Base-by-base conservation (phyloP, 1,140 invertebrate species). In the Belonocnema kinseyi region DNA sequence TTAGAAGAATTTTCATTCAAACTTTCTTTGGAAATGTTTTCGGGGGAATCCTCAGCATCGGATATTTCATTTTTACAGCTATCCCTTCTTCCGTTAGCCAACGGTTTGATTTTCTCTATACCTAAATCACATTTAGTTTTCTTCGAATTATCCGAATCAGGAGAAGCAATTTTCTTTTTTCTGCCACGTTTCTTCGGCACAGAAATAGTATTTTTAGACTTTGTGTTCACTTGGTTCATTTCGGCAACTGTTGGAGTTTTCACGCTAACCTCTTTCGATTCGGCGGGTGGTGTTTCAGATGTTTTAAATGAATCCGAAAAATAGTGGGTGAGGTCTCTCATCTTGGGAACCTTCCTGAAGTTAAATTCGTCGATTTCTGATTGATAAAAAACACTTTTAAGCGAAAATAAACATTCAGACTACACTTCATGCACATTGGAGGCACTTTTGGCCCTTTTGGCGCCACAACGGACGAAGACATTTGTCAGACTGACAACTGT, bases 291-390 rank as follows among this genome's bases (percentile, higher is more conserved):
- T 3, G 13, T 80, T 70, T 85, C 75, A 12, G 40, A 74, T 19
- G 75, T 56, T 81, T 82, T 87, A 8, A 79, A 74, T 6, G 73
- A 61, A 16, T 88, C 86, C 6, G 73, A 74, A 52, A 91, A 90
- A 53, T 91, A 91, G 61, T 89, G 83, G 19, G 86, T 87, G 13
- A 91, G 80, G 77, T 89, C 85, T 76, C 88, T 90, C 89, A 90
- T 91, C 0, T 71, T 86, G 80, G 14, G 13, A 61, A 51, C 58
- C 50, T 13, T 66, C 54, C 77, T 54, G 50, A 80, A 71, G 73
- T 26, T 13, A 79, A 83, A 81, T 74, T 84, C 75, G 73, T 72
- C 70, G 19, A 81, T 52, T 71, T 80, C 80, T 75, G 76, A 71
- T 75, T 70, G 74, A 84, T 79, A 82, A 83, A 26, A 51, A 73